A percentile compares a stretch with the other conserved stretches of the same genome.
These are phyloP conservation scores for Hymenochirus boettgeri DNA, from an alignment of 2,113 vertebrate genomes.

Conservation along the genomic window DNA sequence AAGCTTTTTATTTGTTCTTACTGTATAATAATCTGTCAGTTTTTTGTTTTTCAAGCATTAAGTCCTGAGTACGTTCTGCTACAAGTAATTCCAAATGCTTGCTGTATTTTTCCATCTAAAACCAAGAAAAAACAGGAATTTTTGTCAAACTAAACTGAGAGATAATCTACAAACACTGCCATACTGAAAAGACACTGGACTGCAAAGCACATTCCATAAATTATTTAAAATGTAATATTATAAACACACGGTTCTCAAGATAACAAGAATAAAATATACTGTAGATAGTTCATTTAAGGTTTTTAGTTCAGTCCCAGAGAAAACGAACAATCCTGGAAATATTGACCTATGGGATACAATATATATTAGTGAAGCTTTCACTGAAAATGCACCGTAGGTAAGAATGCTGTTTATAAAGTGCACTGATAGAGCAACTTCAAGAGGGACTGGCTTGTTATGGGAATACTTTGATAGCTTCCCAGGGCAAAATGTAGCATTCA, in stretches of 20 bases:
- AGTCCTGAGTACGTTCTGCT: slow-evolving; percentile 75
- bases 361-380: slow-evolving; percentile 9
- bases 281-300: background rate
- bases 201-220: no score
- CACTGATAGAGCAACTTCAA: slow-evolving; percentile 8
- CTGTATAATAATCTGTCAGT: slow-evolving; percentile 74
- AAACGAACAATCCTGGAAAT: slow-evolving; percentile 12
- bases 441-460: slow-evolving; percentile 10
- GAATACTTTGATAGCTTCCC: background rate
- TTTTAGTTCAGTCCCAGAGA: slow-evolving; percentile 1
- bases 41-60: slow-evolving; percentile 82
- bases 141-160: no score
- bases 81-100: slow-evolving; percentile 81
- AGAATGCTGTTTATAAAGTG: slow-evolving; percentile 10
- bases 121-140: background rate
- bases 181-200: no score
- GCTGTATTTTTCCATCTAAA: slow-evolving; percentile 85
- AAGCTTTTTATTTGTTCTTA: slow-evolving; percentile 51
- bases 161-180: no score
- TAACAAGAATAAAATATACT: background rate
- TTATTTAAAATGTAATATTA: no score
- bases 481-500: slow-evolving; percentile 9
- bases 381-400: slow-evolving; percentile 14
- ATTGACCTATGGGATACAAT: slow-evolving; percentile 3
- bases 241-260: no score